Percentiles rank a stretch among this genome's conserved stretches.
These are phyloP conservation scores for Potamarius usumacintae DNA, from an alignment of 2,113 vertebrate species.

Conservation along the genomic window DNA sequence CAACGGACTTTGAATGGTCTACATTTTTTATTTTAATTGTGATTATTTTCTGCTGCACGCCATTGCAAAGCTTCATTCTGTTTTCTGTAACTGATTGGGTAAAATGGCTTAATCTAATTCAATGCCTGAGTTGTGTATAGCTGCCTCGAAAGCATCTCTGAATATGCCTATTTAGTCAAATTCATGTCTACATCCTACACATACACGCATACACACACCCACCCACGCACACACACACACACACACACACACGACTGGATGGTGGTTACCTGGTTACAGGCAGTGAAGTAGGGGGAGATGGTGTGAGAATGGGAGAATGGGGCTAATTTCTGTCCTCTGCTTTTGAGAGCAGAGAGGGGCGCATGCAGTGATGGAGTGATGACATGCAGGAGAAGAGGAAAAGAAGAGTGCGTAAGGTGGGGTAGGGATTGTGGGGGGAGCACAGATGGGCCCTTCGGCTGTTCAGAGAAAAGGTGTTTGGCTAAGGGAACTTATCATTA, in stretches of 20 bases:
- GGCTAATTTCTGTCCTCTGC: conserved; percentile 55
- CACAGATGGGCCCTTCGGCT: conserved; percentile 48
- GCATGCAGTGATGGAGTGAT: conserved; percentile 36
- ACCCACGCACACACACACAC: conserved; percentile 11
- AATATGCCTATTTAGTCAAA: neutral
- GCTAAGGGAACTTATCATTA: conserved; percentile 46
- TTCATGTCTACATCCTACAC: neutral
- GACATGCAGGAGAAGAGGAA: conserved; percentile 41
- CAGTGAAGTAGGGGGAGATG: conserved; percentile 54
- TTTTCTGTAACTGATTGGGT: neutral
- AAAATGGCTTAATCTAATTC: neutral
- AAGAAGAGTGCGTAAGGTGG: neutral
- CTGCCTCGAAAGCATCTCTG: neutral
- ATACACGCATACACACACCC: conserved; percentile 3
- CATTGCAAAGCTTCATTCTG: neutral
- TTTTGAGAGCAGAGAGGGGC: conserved; percentile 47
- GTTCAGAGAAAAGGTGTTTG: conserved; percentile 45
- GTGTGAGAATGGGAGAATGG: conserved; percentile 63
- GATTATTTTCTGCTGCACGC: neutral
- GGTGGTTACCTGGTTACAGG: conserved; percentile 51
- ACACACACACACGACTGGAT: conserved; percentile 10
- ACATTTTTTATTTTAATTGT: neutral
- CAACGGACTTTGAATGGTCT: neutral
- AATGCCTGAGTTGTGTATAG: neutral
- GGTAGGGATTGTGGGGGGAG: neutral